Conservation (phyloP, 1,140 invertebrate species). For the Brachionus plicatilis region DNA sequence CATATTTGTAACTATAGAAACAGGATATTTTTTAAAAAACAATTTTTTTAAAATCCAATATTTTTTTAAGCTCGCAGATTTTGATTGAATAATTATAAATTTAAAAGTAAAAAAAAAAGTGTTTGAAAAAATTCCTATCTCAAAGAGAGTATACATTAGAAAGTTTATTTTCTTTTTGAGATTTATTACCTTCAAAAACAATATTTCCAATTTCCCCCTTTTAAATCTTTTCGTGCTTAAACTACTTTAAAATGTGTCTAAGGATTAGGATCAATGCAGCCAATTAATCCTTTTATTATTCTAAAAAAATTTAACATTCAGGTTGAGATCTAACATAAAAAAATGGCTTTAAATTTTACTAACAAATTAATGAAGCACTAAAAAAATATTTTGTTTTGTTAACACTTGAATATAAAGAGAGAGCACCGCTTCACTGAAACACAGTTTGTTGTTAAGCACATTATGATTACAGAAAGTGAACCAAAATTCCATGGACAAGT, state of each 20-base stretch:
- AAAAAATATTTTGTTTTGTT: constrained; percentile 7
- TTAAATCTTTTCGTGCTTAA: not conserved
- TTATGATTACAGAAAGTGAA: constrained; percentile 2
- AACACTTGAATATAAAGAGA: not conserved
- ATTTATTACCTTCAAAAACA: not conserved
- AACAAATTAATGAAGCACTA: constrained; percentile 29
- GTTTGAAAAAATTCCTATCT: not conserved
- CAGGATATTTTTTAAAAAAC: not conserved
- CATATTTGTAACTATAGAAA: not conserved
- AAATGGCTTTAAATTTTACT: not conserved
- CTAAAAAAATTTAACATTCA: not conserved
- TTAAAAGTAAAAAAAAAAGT: not conserved
- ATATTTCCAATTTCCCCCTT: not conserved
- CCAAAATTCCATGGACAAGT: not conserved
- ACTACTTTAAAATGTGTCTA: not conserved
- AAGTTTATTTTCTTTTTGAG: not conserved
- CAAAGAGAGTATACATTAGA: not conserved
- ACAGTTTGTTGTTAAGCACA: not conserved
- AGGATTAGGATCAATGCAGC: not conserved
- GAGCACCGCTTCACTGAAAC: not conserved
- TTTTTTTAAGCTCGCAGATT: not conserved
- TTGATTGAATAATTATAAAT: constrained; percentile 10
- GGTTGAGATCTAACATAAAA: not conserved
- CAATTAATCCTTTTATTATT: not conserved
- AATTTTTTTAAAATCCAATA: not conserved